These are phyloP conservation scores for Gobiocypris rarus DNA, from an alignment of 2,113 vertebrate genomes.

Conservation along the genomic window DNA sequence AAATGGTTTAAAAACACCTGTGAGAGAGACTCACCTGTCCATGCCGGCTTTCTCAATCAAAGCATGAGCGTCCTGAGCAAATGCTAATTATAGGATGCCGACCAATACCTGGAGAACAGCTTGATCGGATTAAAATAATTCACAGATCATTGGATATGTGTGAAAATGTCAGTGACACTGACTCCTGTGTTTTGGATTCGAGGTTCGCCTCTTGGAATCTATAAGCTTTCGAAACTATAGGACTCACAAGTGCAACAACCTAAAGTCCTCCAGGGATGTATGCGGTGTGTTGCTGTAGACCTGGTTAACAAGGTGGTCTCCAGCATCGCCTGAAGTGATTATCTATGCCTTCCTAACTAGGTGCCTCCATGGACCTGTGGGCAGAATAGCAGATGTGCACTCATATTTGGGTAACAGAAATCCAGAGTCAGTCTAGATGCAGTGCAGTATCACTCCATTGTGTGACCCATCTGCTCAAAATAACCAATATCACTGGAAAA, in stretches of 20 bases:
- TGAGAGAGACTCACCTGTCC: conserved; percentile 51
- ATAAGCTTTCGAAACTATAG: conserved; percentile 18
- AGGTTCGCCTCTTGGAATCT: background rate
- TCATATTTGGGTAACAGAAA: conserved; percentile 25
- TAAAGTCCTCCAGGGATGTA: conserved; percentile 28
- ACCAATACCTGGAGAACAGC: conserved; percentile 27
- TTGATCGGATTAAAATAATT: conserved; percentile 33
- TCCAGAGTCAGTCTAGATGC: conserved; percentile 14
- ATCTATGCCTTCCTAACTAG: conserved; percentile 46
- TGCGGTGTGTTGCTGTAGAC: conserved; percentile 7
- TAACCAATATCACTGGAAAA: background rate
- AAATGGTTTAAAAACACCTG: conserved; percentile 50
- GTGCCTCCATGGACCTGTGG: conserved; percentile 40
- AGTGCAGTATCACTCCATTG: background rate
- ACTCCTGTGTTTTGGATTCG: conserved; percentile 1
- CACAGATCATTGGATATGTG: background rate
- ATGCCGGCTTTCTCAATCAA: conserved; percentile 33
- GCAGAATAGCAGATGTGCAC: conserved; percentile 47
- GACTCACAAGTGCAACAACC: conserved; percentile 14
- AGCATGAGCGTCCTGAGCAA: conserved; percentile 19
- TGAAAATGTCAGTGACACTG: background rate
- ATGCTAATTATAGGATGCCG: conserved; percentile 12
- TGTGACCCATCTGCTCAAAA: background rate
- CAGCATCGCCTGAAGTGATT: conserved; percentile 42
- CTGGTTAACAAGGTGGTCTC: conserved; percentile 45